Percentiles rank a stretch among this genome's conserved stretches.
phyloP scores from a whole-genome alignment of 2,888 invertebrate genomes.

The Rhagonycha lutea region DNA sequence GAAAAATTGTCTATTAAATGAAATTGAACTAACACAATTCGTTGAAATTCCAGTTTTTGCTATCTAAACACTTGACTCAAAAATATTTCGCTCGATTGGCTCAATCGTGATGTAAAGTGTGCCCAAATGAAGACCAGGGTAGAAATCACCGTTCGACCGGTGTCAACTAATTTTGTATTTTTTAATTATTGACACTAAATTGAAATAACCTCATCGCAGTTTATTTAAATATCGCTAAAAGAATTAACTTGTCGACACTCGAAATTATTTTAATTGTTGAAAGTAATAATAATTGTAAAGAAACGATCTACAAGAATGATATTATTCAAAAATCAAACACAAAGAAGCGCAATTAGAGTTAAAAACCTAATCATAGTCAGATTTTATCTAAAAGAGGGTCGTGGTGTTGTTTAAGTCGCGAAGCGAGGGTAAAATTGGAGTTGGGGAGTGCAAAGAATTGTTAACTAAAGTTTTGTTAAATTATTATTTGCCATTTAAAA shows the following conservation, averaged over 20 bases:
- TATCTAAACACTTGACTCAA: neutral
- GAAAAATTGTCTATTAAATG: neutral
- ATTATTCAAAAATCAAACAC: constrained; percentile 23
- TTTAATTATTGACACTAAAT: neutral
- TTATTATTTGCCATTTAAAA: neutral
- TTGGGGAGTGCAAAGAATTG: neutral
- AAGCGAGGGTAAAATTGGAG: constrained; percentile 24
- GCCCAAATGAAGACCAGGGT: neutral
- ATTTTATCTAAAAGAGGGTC: constrained; percentile 30
- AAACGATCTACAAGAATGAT: constrained; percentile 17
- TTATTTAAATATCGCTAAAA: neutral
- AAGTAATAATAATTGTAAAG: constrained; percentile 11
- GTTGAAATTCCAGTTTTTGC: neutral
- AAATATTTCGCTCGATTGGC: no score
- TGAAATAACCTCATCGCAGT: neutral
- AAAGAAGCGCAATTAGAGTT: constrained; percentile 32
- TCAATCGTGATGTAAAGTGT: neutral
- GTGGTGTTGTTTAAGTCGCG: constrained; percentile 25
- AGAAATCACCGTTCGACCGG: neutral
- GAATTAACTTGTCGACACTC: neutral
- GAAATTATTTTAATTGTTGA: neutral
- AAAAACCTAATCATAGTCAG: constrained; percentile 33
- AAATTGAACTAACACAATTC: neutral
- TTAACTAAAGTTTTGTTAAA: neutral
- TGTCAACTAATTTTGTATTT: neutral